Evolutionary conservation across 2,113 vertebrate species (phyloP).

Genomic region (Azemiops feae): DNA sequence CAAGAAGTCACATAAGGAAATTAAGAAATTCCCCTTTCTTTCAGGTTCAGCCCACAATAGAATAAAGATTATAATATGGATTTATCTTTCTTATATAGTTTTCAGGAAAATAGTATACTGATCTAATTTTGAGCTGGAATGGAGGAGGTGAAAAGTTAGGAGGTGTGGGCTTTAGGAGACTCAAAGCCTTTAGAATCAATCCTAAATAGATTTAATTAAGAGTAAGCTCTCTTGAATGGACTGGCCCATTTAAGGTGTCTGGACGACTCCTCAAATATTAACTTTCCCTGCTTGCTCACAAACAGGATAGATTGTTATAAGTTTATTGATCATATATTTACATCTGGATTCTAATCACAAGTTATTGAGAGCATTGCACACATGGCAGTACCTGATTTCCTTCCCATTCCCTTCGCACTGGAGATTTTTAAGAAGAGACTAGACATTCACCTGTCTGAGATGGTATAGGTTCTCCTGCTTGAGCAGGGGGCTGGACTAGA

Average conservation of each 20-base stretch:
- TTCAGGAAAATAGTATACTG: background rate
- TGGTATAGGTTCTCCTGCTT: too few species aligned
- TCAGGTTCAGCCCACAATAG: background rate
- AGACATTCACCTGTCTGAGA: too few species aligned
- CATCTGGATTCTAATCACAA: background rate
- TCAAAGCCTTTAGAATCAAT: background rate
- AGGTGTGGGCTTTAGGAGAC: background rate
- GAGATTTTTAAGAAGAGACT: too few species aligned
- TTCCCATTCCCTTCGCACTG: background rate
- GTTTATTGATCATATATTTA: background rate
- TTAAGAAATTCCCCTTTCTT: background rate
- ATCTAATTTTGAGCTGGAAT: background rate
- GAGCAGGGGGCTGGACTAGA: too few species aligned
- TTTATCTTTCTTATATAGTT: background rate
- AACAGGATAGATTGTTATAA: background rate
- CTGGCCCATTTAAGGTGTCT: background rate
- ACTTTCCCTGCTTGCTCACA: background rate
- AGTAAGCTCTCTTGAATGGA: background rate
- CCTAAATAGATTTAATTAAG: background rate
- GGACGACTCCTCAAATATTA: background rate
- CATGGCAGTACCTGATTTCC: background rate
- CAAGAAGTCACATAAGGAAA: background rate
- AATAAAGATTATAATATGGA: background rate
- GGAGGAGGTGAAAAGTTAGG: background rate
- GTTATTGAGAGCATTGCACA: background rate